phyloP scores from a whole-genome alignment of 2,888 invertebrate genomes.

The Eilema sororculum region DNA sequence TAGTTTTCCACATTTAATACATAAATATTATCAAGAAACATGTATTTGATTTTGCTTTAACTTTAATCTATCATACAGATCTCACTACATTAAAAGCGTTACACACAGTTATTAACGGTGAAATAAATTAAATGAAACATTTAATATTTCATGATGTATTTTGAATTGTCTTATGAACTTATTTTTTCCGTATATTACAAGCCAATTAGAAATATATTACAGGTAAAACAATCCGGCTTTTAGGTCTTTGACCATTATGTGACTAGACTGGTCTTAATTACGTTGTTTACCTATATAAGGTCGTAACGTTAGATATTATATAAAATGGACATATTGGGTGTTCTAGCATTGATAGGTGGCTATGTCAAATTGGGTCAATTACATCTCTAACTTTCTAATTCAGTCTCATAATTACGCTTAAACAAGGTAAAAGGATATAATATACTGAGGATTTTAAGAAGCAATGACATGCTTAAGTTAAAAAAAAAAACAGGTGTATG shows the following conservation, averaged over 20 bases:
- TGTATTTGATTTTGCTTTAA: slow-evolving; percentile 7
- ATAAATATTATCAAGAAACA: background rate
- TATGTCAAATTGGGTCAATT: slow-evolving; percentile 57
- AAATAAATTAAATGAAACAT: slow-evolving; percentile 13
- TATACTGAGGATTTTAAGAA: slow-evolving; percentile 54
- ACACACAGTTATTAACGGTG: slow-evolving; percentile 16
- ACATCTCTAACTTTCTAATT: slow-evolving; percentile 77
- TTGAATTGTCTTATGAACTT: background rate
- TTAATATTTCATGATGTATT: slow-evolving; percentile 7
- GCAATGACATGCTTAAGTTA: slow-evolving; percentile 46
- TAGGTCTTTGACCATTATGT: background rate
- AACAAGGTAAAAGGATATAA: slow-evolving; percentile 69
- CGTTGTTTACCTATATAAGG: background rate
- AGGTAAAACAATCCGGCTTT: background rate
- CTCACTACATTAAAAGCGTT: slow-evolving; percentile 45
- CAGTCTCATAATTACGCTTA: slow-evolving; percentile 85
- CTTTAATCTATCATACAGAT: slow-evolving; percentile 15
- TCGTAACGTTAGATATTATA: slow-evolving; percentile 37
- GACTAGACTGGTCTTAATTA: background rate
- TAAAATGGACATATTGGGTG: slow-evolving; percentile 51
- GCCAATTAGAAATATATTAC: background rate
- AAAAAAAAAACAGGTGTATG: background rate
- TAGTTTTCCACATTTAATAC: background rate
- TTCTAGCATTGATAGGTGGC: slow-evolving; percentile 58
- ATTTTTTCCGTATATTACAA: background rate